Conservation (phyloP, 2,113 vertebrate genomes). For the Scartelaos histophorus region DNA sequence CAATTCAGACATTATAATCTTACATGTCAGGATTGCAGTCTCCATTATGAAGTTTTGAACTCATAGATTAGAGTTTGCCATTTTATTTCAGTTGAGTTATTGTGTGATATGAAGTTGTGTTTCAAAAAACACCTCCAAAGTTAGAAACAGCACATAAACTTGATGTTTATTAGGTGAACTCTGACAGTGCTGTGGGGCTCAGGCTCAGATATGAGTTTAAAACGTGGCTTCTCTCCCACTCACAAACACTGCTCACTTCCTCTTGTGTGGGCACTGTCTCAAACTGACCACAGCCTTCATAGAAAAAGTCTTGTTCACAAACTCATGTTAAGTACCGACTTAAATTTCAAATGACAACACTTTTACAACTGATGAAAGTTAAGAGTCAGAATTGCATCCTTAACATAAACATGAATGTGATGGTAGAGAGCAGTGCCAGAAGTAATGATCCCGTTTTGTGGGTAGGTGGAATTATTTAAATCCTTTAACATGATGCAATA, state of each 20-base stretch:
- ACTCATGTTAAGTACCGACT: too few relatives aligned
- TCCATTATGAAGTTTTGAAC: neutral
- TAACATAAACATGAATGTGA: too few relatives aligned
- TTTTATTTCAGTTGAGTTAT: neutral
- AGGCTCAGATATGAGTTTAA: slow-evolving; percentile 20
- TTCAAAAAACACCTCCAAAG: neutral
- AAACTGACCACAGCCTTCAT: neutral
- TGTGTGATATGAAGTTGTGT: neutral
- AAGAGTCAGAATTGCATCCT: too few relatives aligned
- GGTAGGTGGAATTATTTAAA: too few relatives aligned
- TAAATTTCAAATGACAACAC: too few relatives aligned
- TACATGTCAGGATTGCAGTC: too few relatives aligned
- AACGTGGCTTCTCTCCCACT: slow-evolving; percentile 20
- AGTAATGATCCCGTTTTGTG: too few relatives aligned
- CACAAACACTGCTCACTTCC: slow-evolving; percentile 25
- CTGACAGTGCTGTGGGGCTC: slow-evolving; percentile 23
- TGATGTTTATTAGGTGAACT: slow-evolving; percentile 6
- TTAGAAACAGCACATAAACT: neutral
- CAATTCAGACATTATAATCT: too few relatives aligned
- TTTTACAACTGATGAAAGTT: too few relatives aligned
- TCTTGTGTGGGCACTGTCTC: slow-evolving; percentile 10
- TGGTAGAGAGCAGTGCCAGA: too few relatives aligned
- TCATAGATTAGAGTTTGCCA: neutral
- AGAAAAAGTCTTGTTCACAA: neutral
- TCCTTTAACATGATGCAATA: too few relatives aligned